Evolutionary conservation across 1,140 invertebrate species (phyloP).

Genomic region (Zaprionus nigranus): DNA sequence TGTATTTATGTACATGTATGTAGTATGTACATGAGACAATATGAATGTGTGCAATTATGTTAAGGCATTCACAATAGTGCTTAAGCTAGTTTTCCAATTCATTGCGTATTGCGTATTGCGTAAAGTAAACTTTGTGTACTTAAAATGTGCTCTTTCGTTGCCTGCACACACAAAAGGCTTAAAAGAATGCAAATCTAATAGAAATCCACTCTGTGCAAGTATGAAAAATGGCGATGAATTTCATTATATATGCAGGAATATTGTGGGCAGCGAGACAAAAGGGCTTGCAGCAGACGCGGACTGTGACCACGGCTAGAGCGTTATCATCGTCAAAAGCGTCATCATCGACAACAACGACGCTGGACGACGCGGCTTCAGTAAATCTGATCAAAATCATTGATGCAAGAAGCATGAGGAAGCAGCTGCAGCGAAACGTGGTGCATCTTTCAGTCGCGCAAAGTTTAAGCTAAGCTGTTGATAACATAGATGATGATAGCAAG

Average conservation of each 20-base stretch:
- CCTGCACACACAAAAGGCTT: constrained; percentile 22
- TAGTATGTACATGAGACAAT: background rate
- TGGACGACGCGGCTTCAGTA: constrained; percentile 57
- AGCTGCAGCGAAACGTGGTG: constrained; percentile 55
- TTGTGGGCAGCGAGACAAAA: constrained; percentile 52
- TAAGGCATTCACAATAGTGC: too few species aligned
- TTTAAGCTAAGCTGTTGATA: constrained; percentile 78
- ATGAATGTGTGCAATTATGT: constrained; percentile 30
- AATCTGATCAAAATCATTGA: constrained; percentile 81
- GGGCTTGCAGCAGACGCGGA: constrained; percentile 37
- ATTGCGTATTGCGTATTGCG: background rate
- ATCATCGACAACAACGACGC: constrained; percentile 27
- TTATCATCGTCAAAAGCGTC: constrained; percentile 10
- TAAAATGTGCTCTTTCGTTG: background rate
- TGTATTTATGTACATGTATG: background rate
- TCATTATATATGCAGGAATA: constrained; percentile 80
- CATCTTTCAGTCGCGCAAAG: constrained; percentile 53
- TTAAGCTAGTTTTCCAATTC: background rate
- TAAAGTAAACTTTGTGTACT: constrained; percentile 1
- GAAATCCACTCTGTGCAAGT: constrained; percentile 77
- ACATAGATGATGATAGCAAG: constrained; percentile 58
- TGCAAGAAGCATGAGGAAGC: constrained; percentile 62
- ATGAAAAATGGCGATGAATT: constrained; percentile 80
- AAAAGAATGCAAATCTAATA: constrained; percentile 69
- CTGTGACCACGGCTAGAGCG: constrained; percentile 19